phyloP scores from a whole-genome alignment of 2,113 vertebrate genomes.

The Campylorhamphus procurvoides region DNA sequence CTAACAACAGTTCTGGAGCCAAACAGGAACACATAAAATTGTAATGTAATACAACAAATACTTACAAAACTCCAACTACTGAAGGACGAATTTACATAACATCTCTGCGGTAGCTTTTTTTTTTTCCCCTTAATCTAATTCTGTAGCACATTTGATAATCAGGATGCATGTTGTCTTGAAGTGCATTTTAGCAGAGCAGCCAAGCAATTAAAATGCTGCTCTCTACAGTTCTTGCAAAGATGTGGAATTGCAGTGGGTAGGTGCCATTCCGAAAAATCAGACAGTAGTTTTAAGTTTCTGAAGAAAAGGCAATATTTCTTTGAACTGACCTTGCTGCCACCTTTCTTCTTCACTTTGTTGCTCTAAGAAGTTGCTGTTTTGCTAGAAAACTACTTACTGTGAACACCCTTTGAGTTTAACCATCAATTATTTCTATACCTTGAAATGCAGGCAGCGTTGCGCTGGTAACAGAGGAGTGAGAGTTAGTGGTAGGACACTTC shows the following conservation, averaged over 20 bases:
- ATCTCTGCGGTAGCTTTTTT: background rate
- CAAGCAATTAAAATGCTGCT: constrained; percentile 59
- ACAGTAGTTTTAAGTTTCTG: constrained; percentile 55
- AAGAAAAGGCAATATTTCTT: constrained; percentile 82
- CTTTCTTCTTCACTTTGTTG: constrained; percentile 78
- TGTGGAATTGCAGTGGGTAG: background rate
- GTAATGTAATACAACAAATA: background rate
- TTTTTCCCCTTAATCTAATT: background rate
- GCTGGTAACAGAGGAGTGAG: constrained; percentile 33
- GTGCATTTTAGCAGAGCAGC: constrained; percentile 45
- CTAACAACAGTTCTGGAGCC: background rate
- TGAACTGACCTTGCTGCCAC: constrained; percentile 80
- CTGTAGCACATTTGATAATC: background rate
- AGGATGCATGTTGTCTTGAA: background rate
- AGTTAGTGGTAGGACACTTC: constrained; percentile 44
- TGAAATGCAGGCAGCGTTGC: constrained; percentile 38
- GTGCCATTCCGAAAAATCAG: constrained; percentile 53
- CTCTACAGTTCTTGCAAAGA: constrained; percentile 32
- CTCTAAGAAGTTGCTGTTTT: constrained; percentile 83
- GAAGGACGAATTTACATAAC: constrained; percentile 9
- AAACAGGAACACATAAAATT: background rate
- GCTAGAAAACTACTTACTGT: constrained; percentile 78
- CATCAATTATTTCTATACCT: constrained; percentile 82
- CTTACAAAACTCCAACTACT: constrained; percentile 55
- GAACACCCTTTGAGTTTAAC: constrained; percentile 79